Percentiles rank a stretch among this genome's conserved stretches.
phyloP scores from a whole-genome alignment of 2,888 invertebrate genomes.

The Dicyrtoma fusca region DNA sequence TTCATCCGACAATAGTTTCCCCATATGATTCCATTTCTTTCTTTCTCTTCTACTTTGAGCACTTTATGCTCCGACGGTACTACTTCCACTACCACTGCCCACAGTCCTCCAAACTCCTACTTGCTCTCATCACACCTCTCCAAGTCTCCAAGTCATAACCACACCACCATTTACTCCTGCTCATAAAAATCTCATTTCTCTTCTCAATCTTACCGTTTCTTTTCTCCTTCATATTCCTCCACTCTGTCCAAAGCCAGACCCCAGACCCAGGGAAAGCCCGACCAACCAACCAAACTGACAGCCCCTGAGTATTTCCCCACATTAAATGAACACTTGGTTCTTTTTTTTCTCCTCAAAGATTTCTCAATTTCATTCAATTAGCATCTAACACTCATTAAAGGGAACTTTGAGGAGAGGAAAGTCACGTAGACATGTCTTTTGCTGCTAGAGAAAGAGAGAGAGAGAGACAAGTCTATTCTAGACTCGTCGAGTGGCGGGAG shows the following conservation, averaged over 20 bases:
- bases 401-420: neutral
- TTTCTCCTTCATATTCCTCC: neutral
- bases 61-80: neutral
- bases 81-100: neutral
- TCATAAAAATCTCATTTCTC: constrained; percentile 43
- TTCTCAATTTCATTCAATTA: constrained; percentile 26
- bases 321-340: neutral
- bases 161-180: constrained; percentile 33
- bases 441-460: constrained; percentile 5
- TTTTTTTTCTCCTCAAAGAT: neutral
- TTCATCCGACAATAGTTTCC: constrained; percentile 41
- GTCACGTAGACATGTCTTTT: neutral
- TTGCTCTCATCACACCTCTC: constrained; percentile 20
- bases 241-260: neutral
- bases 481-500: no score
- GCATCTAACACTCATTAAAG: constrained; percentile 34
- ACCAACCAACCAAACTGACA: neutral
- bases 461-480: neutral
- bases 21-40: constrained; percentile 32
- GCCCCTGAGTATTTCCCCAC: neutral
- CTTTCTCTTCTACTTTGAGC: constrained; percentile 1
- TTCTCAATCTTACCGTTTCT: constrained; percentile 41
- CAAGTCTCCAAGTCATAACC: constrained; percentile 29
- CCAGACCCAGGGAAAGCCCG: neutral
- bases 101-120: neutral